Percentiles rank a stretch among this genome's conserved stretches.
These are phyloP conservation scores for Edolisoma coerulescens DNA, from an alignment of 2,113 vertebrate species.

Conservation along the genomic window DNA sequence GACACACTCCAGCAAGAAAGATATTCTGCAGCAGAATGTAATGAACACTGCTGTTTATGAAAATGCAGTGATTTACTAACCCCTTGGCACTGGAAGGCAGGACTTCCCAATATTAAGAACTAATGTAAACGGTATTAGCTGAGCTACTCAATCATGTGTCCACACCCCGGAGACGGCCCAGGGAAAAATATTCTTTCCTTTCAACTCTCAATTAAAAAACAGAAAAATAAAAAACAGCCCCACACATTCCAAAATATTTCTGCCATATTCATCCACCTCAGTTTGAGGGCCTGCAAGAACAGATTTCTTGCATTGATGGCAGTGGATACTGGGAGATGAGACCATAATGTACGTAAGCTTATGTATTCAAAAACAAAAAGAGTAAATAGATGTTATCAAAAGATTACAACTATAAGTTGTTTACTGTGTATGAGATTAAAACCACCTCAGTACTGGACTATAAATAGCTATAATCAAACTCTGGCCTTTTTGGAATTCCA, in stretches of 20 bases:
- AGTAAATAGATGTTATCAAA: not conserved
- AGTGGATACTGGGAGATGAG: not conserved
- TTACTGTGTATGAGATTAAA: not conserved
- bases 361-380: not conserved
- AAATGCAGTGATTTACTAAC: slow-evolving; percentile 44
- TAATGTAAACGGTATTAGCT: slow-evolving; percentile 19
- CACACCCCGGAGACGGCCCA: not conserved
- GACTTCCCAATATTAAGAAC: slow-evolving; percentile 1
- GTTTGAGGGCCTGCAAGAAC: not conserved
- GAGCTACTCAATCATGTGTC: slow-evolving; percentile 35
- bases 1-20: slow-evolving; percentile 30
- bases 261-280: not conserved
- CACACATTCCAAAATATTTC: not conserved
- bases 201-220: not conserved
- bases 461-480: slow-evolving; percentile 6
- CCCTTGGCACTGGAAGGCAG: slow-evolving; percentile 7
- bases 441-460: not conserved
- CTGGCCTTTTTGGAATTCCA: slow-evolving; percentile 4
- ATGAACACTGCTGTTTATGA: slow-evolving; percentile 33
- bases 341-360: not conserved
- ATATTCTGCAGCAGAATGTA: slow-evolving; percentile 30
- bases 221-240: not conserved
- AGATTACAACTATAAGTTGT: not conserved
- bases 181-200: not conserved
- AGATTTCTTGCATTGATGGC: not conserved